phyloP scores from a whole-genome alignment of 2,797 vertebrate species.

The Scyliorhinus canicula region DNA sequence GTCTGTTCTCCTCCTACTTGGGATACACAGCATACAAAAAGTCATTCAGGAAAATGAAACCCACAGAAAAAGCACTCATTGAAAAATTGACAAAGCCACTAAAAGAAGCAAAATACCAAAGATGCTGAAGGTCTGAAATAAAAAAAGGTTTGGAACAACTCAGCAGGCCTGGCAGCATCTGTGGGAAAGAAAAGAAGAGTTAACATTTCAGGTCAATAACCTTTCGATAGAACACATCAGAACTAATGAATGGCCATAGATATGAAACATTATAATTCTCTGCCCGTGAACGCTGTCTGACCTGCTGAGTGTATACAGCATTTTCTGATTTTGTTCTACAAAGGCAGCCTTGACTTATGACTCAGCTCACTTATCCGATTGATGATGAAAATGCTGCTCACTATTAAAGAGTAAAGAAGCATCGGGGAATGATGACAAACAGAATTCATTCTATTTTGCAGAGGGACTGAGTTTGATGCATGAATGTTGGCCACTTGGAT shows the following conservation, averaged over 20 bases:
- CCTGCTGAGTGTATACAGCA: not conserved
- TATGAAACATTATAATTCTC: not conserved
- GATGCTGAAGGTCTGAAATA: not conserved
- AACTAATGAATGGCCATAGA: not conserved
- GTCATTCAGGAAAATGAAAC: not conserved
- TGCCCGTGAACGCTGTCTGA: not conserved
- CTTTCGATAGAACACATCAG: not conserved
- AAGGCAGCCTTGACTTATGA: not conserved
- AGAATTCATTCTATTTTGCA: not conserved
- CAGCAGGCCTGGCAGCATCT: not conserved
- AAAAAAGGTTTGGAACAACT: not conserved
- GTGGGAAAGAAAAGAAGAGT: not conserved
- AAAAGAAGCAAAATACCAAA: not conserved
- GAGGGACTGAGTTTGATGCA: not conserved
- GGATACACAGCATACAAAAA: not conserved
- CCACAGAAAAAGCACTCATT: not conserved
- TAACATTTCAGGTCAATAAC: not conserved
- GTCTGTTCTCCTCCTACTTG: not conserved
- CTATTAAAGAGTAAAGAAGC: not conserved
- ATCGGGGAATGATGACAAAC: not conserved
- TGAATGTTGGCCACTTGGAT: not conserved
- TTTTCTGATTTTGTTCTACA: not conserved
- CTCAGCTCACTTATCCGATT: not conserved
- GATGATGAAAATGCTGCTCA: not conserved
- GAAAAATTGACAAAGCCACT: not conserved